Evolutionary conservation across 2,113 vertebrate species (phyloP), one percentile per base, ranked within the genome.

Genomic region (Gorilla gorilla): DNA sequence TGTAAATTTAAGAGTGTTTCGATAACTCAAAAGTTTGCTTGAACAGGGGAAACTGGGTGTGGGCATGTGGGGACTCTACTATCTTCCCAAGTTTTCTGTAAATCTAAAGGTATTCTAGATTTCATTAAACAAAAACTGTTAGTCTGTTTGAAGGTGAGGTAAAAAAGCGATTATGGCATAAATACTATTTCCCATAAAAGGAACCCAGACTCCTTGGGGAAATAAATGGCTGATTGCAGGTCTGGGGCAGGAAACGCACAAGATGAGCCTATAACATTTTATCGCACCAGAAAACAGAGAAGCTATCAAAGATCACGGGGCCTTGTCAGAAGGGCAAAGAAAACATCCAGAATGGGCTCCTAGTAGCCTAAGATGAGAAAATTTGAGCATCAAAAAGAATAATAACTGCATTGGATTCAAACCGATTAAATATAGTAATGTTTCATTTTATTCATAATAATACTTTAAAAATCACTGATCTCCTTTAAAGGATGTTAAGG

Each of bases 111-210:
- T 78, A 87, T 13, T 76, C 12, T 59, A 43, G 12, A 90, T 75
- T 85, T 79, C 91, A 75, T 45, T 10, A 70, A 61, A 48, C 9
- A 13, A 86, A 82, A 90, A 75, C 35, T 13, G n/a, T 16, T 73
- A 50, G 22, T 55, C 48, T 76, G 5, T 48, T 75, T 92, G 43
- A 61, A 85, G 1, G 11, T 73, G 10, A 16, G 6, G 12, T 20
- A 32, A 61, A 75, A 78, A 76, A 78, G 11, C 38, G 13, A 73
- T 6, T 89, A 25, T 68, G 18, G 8, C 59, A 40, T 85, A 95
- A 97, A 95, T 80, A 83, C 5, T 32, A 88, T 72, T 93, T 90
- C 52, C 70, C 22, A 93, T 38, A 84, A 66, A 89, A 93, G 12
- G n/a, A 89, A 76, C 8, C 3, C 13, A 75, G 7, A 4, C 1